A percentile compares a stretch with the other conserved stretches of the same genome.
These are phyloP conservation scores for Emydoidea blandingii DNA, from an alignment of 2,797 vertebrate species.

Conservation along the genomic window DNA sequence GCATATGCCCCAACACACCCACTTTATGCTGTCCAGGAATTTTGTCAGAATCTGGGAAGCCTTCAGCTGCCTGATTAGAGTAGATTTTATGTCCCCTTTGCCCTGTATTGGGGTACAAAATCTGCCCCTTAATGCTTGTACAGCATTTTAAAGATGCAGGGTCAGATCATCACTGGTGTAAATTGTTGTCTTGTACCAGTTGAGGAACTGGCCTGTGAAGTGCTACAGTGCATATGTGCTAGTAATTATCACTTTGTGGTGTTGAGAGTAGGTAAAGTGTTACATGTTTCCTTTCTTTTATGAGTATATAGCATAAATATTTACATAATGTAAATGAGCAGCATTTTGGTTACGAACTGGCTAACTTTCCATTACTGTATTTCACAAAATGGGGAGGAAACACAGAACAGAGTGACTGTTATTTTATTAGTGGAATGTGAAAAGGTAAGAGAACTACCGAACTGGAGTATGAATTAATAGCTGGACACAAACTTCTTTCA, in stretches of 20 bases:
- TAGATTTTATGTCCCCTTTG: not conserved
- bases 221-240: not conserved
- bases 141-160: not conserved
- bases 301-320: not conserved
- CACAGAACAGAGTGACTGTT: not conserved
- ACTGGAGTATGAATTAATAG: not conserved
- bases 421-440: not conserved
- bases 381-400: not conserved
- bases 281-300: not conserved
- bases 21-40: not conserved
- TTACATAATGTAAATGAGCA: not conserved
- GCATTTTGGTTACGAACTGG: not conserved
- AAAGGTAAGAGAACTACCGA: not conserved
- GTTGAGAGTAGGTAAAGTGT: not conserved
- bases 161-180: not conserved
- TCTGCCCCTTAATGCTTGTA: not conserved
- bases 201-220: rapidly evolving
- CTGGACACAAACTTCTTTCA: not conserved
- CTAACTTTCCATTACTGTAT: not conserved
- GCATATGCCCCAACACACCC: not conserved
- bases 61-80: not conserved
- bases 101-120: not conserved
- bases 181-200: rapidly evolving
- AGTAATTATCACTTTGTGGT: not conserved
- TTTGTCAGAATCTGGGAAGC: not conserved